A percentile compares a stretch with the other conserved stretches of the same genome.
Conservation (phyloP, 2,113 vertebrate genomes). For the Nannospalax galili region DNA sequence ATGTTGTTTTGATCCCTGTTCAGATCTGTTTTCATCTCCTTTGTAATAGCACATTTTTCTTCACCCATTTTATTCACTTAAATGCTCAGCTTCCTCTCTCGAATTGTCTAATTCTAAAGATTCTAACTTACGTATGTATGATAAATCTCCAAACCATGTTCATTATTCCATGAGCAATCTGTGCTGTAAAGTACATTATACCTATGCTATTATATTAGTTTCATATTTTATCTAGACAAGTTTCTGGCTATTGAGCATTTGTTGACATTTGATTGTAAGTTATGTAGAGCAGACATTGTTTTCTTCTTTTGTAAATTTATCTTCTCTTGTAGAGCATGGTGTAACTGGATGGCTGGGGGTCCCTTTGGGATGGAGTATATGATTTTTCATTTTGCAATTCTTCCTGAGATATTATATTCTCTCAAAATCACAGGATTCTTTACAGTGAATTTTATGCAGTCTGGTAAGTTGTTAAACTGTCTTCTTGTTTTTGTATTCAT, state of each 20-base stretch:
- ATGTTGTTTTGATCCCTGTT: not conserved
- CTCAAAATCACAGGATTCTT: not conserved
- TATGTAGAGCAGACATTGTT: slow-evolving; percentile 28
- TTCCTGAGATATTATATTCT: slow-evolving; percentile 1
- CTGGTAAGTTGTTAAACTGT: not conserved
- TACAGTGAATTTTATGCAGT: not conserved
- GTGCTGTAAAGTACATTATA: slow-evolving; percentile 57
- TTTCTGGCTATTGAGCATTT: slow-evolving; percentile 60
- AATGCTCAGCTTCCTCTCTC: not conserved
- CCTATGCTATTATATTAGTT: slow-evolving; percentile 60
- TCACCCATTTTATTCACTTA: slow-evolving; percentile 7
- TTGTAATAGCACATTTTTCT: slow-evolving; percentile 6
- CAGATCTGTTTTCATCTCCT: not conserved
- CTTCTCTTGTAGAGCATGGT: not conserved
- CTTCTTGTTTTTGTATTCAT: not conserved
- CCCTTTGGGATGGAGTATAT: not conserved
- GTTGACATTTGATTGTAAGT: slow-evolving; percentile 58
- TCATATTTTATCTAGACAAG: slow-evolving; percentile 64
- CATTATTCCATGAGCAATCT: slow-evolving; percentile 63
- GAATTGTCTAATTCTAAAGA: slow-evolving; percentile 41
- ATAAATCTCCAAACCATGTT: slow-evolving; percentile 58
- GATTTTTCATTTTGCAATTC: not conserved
- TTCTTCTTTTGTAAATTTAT: slow-evolving; percentile 55
- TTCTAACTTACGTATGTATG: not conserved
- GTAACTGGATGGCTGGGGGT: not conserved